Base-by-base conservation (phyloP, 2,888 invertebrate genomes). In the Sminthurides aquaticus region DNA sequence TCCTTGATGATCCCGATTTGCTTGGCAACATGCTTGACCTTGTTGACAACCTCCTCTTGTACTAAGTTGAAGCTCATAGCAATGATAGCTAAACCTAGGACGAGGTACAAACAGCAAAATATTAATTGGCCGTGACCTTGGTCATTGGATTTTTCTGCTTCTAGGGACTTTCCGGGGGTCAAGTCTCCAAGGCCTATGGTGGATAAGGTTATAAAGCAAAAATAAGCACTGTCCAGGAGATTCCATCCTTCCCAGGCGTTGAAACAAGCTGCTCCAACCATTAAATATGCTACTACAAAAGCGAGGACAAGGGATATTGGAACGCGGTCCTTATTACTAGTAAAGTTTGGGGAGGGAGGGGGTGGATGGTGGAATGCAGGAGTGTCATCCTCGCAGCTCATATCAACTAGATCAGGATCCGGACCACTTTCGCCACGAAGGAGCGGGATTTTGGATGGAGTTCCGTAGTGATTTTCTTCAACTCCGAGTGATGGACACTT, bases 61-160 rank as follows among this genome's bases (percentile, higher is more conserved):
- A 90, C 83, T 66, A 91, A 82, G 78, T 88, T 89, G 76, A 91
- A 90, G 63, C 89, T 88, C 88, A 89, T 90, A 11, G 90, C 90
- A 75, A 91, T 87, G 65, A 90, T 81, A 66, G 90, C 87, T 18
- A 91, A 82, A 28, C 91, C 91, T 67, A 90, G 81, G 69, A 90
- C 83, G 70, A 91, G 80, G 78, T 90, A 91, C 15, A 87, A 84
- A 79, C 89, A 89, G 76, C 89, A 89, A 57, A 88, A 88, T 67
- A 89, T 85, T 77, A 90, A 82, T 77, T 89, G 89, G 59, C 88
- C 79, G 75, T 87, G 86, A 74, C 85, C 85, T 55, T 69, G 68
- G 27, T 69, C 67, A 20, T 70, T 48, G 49, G 70, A 43, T n/a
- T 59, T 69, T 22, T 66, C 69, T n/a, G 68, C 69, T 71, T 75